These are phyloP conservation scores for Argyresthia goedartella DNA, from an alignment of 2,888 invertebrate genomes.

Conservation along the genomic window DNA sequence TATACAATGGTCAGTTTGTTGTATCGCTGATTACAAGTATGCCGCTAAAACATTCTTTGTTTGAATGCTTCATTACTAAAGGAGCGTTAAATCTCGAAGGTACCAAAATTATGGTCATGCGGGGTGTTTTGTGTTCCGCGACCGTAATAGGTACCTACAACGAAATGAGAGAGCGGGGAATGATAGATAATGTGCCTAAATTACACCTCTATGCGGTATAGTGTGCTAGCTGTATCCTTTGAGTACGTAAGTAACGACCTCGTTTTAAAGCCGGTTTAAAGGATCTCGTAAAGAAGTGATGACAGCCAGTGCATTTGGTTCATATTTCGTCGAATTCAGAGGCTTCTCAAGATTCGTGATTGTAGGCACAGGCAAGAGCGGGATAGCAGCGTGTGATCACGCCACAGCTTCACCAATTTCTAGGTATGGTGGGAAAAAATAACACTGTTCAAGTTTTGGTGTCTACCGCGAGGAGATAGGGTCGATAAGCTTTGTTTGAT, in stretches of 20 bases:
- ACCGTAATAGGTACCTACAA: background rate
- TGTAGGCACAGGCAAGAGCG: too few species aligned
- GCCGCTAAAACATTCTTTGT: conserved; percentile 49
- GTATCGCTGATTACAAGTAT: conserved; percentile 43
- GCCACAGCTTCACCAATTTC: too few species aligned
- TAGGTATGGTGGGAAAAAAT: too few species aligned
- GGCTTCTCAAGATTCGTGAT: conserved; percentile 31
- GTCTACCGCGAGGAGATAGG: too few species aligned
- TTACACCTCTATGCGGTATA: too few species aligned
- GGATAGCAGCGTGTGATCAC: too few species aligned
- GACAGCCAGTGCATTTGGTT: conserved; percentile 19
- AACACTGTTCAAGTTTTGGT: too few species aligned
- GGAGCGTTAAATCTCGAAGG: conserved; percentile 4
- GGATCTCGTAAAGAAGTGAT: background rate
- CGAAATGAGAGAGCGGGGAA: conserved; percentile 25
- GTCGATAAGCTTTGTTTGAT: too few species aligned
- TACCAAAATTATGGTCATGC: background rate
- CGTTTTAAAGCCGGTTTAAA: background rate
- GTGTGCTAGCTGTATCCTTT: conserved; percentile 19
- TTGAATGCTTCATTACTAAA: conserved; percentile 40
- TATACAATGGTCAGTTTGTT: conserved; percentile 16
- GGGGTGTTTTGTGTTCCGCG: background rate
- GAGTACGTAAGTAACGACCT: background rate
- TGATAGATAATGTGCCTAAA: conserved; percentile 46
- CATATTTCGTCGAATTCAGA: conserved; percentile 60